Percentiles rank a stretch among this genome's conserved stretches.
Conservation (phyloP, 1,140 invertebrate species). For the Atta texana region DNA sequence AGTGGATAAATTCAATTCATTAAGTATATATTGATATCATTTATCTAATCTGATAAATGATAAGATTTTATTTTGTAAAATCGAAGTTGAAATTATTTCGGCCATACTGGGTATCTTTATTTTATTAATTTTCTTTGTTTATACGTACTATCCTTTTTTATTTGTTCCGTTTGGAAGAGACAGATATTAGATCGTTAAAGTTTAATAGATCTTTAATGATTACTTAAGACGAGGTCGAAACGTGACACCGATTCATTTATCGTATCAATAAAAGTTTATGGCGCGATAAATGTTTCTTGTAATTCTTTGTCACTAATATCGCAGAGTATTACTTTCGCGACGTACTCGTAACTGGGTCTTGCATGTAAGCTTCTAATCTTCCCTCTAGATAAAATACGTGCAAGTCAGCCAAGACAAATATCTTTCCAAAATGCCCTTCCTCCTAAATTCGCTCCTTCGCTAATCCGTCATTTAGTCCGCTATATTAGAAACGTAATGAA, state of each 20-base stretch:
- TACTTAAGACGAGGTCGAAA: neutral
- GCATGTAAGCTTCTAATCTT: constrained; percentile 2
- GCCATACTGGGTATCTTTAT: neutral
- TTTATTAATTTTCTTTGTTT: constrained; percentile 23
- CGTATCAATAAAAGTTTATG: constrained; percentile 49
- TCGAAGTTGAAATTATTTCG: constrained; percentile 11
- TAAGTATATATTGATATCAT: neutral
- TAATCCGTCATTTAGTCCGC: constrained; percentile 43
- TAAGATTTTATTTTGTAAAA: neutral
- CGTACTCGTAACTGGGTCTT: neutral
- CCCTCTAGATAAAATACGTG: constrained; percentile 32
- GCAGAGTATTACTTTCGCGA: neutral
- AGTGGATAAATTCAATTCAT: neutral
- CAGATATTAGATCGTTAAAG: constrained; percentile 35
- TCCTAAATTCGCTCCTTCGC: constrained; percentile 3
- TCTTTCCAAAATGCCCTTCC: neutral
- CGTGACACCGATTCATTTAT: constrained; percentile 18
- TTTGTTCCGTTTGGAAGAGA: neutral
- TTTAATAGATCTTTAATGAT: constrained; percentile 39
- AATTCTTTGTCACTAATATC: constrained; percentile 31
- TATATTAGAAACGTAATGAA: constrained; percentile 56
- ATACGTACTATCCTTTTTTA: neutral
- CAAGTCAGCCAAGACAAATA: constrained; percentile 54
- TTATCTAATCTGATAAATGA: neutral
- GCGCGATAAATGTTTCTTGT: constrained; percentile 32